Percentiles rank a stretch among this genome's conserved stretches.
phyloP scores from a whole-genome alignment of 2,888 invertebrate genomes.

The Idaea biselata region DNA sequence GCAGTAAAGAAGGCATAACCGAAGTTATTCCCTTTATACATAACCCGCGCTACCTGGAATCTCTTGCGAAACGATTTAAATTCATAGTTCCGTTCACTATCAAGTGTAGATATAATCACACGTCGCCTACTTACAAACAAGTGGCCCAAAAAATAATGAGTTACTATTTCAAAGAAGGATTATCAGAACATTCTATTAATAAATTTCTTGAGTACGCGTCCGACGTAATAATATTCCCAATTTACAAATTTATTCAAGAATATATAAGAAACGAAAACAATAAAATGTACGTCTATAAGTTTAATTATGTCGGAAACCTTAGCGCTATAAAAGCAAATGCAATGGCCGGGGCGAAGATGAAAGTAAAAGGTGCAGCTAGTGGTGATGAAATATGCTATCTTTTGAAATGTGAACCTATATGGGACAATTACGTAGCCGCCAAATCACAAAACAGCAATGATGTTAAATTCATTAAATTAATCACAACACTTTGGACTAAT shows the following conservation, averaged over 20 bases:
- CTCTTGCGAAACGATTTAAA: constrained; percentile 53
- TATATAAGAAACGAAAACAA: constrained; percentile 37
- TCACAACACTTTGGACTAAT: constrained; percentile 71
- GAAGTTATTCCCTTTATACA: constrained; percentile 67
- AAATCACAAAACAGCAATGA: constrained; percentile 46
- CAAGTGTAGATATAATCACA: constrained; percentile 53
- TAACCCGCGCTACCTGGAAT: constrained; percentile 54
- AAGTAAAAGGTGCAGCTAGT: constrained; percentile 66
- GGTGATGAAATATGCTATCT: constrained; percentile 76
- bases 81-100: constrained; percentile 66
- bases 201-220: constrained; percentile 63
- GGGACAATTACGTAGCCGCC: constrained; percentile 54
- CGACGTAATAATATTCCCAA: constrained; percentile 67
- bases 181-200: constrained; percentile 51
- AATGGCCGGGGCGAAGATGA: constrained; percentile 37
- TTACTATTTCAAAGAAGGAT: constrained; percentile 53
- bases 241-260: constrained; percentile 62
- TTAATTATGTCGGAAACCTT: constrained; percentile 66
- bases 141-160: constrained; percentile 52
- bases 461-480: constrained; percentile 55
- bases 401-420: constrained; percentile 67
- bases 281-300: constrained; percentile 66
- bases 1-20: constrained; percentile 72
- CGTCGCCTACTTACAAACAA: constrained; percentile 44
- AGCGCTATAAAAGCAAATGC: constrained; percentile 62